Percentiles rank a stretch among this genome's conserved stretches.
phyloP scores from a whole-genome alignment of 1,140 invertebrate genomes.

The Procambarus clarkii region DNA sequence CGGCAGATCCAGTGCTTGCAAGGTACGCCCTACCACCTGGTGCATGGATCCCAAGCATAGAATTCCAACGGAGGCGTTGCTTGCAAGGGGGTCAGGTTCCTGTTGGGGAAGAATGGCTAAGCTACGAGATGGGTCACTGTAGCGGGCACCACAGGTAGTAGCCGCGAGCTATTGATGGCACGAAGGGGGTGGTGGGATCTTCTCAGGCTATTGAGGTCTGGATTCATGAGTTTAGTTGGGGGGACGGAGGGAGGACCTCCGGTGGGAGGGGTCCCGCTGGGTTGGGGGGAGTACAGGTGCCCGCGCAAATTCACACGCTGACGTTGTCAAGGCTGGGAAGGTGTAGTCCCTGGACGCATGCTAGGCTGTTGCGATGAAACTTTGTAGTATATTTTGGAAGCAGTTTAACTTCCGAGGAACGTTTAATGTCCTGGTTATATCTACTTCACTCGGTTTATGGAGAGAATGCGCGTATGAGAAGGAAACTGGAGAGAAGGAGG shows the following conservation, averaged over 20 bases:
- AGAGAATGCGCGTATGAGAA: not conserved
- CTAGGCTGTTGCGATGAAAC: not conserved
- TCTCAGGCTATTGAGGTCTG: slow-evolving; percentile 51
- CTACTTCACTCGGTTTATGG: too few species aligned
- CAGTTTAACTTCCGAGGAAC: too few species aligned
- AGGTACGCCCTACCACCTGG: too few species aligned
- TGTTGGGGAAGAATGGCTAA: too few species aligned
- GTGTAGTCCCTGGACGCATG: not conserved
- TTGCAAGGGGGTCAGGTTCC: too few species aligned
- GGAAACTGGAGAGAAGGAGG: not conserved
- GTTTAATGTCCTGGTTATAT: too few species aligned
- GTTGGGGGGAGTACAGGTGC: slow-evolving; percentile 39
- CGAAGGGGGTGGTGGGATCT: slow-evolving; percentile 36
- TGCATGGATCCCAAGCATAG: too few species aligned
- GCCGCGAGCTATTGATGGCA: slow-evolving; percentile 32
- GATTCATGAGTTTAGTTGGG: slow-evolving; percentile 50
- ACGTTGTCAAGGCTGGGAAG: slow-evolving; percentile 46
- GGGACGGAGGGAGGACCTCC: slow-evolving; percentile 39
- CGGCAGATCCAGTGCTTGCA: too few species aligned
- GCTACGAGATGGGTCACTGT: slow-evolving; percentile 7
- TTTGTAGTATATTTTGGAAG: too few species aligned
- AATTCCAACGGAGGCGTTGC: too few species aligned
- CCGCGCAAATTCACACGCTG: slow-evolving; percentile 35
- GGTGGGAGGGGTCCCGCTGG: not conserved
- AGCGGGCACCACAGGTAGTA: slow-evolving; percentile 18